phyloP scores from a whole-genome alignment of 2,797 vertebrate species.

The Pipistrellus pygmaeus region DNA sequence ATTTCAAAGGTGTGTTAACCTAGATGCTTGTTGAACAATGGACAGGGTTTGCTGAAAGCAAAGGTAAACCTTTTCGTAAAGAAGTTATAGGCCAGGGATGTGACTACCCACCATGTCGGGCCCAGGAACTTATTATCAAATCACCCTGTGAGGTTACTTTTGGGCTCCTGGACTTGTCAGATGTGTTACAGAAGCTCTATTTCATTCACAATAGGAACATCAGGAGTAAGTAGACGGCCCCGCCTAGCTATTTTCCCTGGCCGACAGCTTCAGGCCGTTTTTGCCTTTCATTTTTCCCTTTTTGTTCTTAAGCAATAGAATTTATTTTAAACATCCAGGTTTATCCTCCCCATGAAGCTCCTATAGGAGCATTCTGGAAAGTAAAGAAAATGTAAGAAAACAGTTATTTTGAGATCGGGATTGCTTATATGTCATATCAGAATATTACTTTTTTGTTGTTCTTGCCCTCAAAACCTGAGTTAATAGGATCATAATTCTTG shows the following conservation, averaged over 20 bases:
- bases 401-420: conserved; percentile 23
- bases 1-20: neutral
- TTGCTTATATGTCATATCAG: neutral
- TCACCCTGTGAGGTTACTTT: neutral
- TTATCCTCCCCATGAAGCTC: neutral
- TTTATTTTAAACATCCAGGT: neutral
- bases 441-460: conserved; percentile 9
- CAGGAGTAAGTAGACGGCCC: neutral
- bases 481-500: neutral
- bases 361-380: neutral
- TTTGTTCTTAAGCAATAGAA: conserved; percentile 27
- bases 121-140: neutral
- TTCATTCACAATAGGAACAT: neutral
- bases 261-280: neutral
- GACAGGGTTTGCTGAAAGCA: neutral
- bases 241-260: neutral
- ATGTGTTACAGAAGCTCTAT: neutral
- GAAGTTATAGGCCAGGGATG: neutral
- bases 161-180: neutral
- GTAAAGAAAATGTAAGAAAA: conserved; percentile 41
- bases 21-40: neutral
- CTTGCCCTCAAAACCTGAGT: neutral
- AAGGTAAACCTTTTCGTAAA: neutral
- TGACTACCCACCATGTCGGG: neutral
- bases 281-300: conserved; percentile 49